Evolutionary conservation across 2,888 invertebrate species (phyloP), one percentile per base, ranked within the genome.

Genomic region (Parochlus steinenii): DNA sequence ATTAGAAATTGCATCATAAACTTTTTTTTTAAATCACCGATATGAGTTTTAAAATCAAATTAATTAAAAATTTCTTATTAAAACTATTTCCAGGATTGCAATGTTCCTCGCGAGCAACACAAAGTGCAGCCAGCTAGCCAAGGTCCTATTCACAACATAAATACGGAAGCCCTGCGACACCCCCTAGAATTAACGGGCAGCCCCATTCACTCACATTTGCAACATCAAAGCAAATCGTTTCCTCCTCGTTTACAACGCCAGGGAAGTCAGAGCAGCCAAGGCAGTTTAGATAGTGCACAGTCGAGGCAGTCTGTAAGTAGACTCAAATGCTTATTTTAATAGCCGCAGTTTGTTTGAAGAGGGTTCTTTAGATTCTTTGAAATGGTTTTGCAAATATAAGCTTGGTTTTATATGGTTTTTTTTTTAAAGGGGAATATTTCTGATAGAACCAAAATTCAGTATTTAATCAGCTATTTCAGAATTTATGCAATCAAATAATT

Each of bases 261-360:
- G 1, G 77, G 81, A 18, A 82, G 81, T 19, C 74, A 82, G 45
- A 80, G 80, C 10, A 82, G 82, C 38, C 83, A 83, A 55, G 77
- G 81, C 58, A 82, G 81, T 51, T 62, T 82, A 42, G 83, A 83
- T 50, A 78, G 77, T 49, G 74, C 73, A 44, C 72, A 73, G 42
- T 68, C 72, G 33, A 64, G 73, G 47, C 64, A 66, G 54, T 58
- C 58, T 44, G 57, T 58, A 44, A 45, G 49, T 41, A 6, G n/a
- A 6, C 10, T 8, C 16, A 12, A n/a, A 26, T 19, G 6, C n/a
- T n/a, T n/a, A n/a, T n/a, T n/a, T n/a, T n/a, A n/a, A n/a, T n/a
- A n/a, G n/a, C n/a, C n/a, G n/a, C 18, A n/a, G 8, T 16, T 17
- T 24, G 7, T 14, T 26, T 18, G 12, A n/a, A 10, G 23, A 15